These are phyloP conservation scores for Torymus aiolomorphi DNA, from an alignment of 2,888 invertebrate genomes.

Conservation along the genomic window DNA sequence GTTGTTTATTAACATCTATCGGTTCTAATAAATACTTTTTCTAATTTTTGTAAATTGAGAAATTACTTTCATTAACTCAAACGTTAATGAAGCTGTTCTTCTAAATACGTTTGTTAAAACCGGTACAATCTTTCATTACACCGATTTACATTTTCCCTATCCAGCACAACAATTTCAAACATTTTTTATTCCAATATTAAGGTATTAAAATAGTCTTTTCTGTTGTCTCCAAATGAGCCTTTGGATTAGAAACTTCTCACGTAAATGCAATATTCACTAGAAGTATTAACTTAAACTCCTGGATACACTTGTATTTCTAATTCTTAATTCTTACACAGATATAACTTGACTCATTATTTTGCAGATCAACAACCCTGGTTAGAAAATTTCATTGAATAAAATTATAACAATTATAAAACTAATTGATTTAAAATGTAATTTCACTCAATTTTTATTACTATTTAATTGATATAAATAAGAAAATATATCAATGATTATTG, in stretches of 20 bases:
- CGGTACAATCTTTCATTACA: background rate
- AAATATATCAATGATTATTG: background rate
- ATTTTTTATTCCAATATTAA: constrained; percentile 46
- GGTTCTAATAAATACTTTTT: background rate
- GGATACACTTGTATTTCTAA: constrained; percentile 39
- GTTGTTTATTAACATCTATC: too few species aligned
- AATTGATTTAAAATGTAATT: background rate
- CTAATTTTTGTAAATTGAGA: constrained; percentile 2
- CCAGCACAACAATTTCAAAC: constrained; percentile 30
- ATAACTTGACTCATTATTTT: constrained; percentile 31
- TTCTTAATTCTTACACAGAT: constrained; percentile 22
- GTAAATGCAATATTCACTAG: constrained; percentile 52
- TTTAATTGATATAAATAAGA: background rate
- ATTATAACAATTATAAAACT: constrained; percentile 37
- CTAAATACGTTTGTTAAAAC: constrained; percentile 28
- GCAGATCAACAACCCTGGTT: constrained; percentile 27
- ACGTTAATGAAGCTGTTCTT: constrained; percentile 32
- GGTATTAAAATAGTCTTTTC: constrained; percentile 56
- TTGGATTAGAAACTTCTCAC: constrained; percentile 49
- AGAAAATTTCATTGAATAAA: constrained; percentile 26
- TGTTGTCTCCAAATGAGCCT: constrained; percentile 45
- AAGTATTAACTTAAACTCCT: constrained; percentile 40
- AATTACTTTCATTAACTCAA: too few species aligned
- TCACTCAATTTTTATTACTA: background rate
- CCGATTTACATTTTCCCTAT: constrained; percentile 15